phyloP scores from a whole-genome alignment of 2,888 invertebrate species.

The Xylota sylvarum region DNA sequence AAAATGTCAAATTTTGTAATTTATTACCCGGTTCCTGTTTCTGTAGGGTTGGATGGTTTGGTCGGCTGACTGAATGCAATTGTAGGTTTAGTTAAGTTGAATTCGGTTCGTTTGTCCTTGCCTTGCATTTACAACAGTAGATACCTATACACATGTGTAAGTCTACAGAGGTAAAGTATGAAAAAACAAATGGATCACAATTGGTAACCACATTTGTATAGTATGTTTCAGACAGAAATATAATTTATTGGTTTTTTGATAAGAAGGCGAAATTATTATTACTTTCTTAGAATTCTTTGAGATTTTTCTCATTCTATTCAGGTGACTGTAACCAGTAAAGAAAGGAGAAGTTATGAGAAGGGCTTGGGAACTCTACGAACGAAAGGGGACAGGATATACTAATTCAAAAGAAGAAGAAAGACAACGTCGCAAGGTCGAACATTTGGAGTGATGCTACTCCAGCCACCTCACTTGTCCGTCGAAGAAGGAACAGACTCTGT shows the following conservation, averaged over 20 bases:
- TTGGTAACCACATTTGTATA: conserved; percentile 20
- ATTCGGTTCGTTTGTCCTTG: conserved; percentile 57
- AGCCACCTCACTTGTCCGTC: no score
- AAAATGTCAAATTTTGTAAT: conserved; percentile 85
- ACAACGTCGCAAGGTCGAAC: no score
- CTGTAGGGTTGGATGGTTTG: conserved; percentile 78
- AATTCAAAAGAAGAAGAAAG: no score
- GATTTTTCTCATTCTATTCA: no score
- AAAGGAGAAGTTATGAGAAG: not conserved
- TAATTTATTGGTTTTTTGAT: conserved; percentile 33
- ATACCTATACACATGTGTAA: not conserved
- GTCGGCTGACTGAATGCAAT: conserved; percentile 72
- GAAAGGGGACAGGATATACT: no score
- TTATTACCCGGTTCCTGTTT: conserved; percentile 85
- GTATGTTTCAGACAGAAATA: conserved; percentile 34
- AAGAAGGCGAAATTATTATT: not conserved
- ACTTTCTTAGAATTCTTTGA: conserved; percentile 64
- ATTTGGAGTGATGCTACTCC: no score
- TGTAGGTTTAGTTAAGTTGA: conserved; percentile 52
- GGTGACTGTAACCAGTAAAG: conserved; percentile 76
- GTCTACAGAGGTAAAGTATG: not conserved
- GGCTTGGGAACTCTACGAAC: no score
- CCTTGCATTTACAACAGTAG: conserved; percentile 2
- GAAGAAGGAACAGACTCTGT: no score
- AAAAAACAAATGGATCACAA: not conserved